phyloP scores from a whole-genome alignment of 1,140 invertebrate species.

The Schlechtendalia chinensis region DNA sequence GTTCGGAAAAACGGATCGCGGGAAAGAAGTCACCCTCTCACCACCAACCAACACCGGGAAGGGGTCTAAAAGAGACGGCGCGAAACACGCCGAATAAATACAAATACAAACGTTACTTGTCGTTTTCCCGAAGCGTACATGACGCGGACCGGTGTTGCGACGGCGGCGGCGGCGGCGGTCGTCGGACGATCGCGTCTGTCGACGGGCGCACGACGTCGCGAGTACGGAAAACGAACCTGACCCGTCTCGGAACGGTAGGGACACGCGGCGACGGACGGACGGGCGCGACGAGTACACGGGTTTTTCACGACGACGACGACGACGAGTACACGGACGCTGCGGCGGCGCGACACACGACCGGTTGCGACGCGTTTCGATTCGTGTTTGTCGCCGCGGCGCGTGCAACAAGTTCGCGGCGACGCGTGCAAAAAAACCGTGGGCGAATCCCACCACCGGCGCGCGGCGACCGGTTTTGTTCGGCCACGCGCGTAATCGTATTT shows the following conservation, averaged over 20 bases:
- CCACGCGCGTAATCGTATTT: too few species aligned
- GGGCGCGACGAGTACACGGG: background rate
- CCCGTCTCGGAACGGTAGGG: too few species aligned
- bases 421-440: slow-evolving; percentile 22
- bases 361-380: slow-evolving; percentile 20
- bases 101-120: slow-evolving; percentile 28
- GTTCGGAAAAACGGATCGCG: background rate
- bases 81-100: too few species aligned
- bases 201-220: background rate
- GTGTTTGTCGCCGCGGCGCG: background rate
- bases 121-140: background rate
- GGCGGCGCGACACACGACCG: background rate
- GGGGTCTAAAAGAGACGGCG: too few species aligned
- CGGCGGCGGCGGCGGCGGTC: background rate
- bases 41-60: background rate
- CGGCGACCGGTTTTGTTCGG: background rate
- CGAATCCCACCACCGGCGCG: slow-evolving; percentile 12
- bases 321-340: background rate
- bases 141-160: background rate
- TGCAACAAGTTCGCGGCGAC: slow-evolving; percentile 16
- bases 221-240: background rate
- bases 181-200: background rate
- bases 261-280: background rate
- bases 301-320: too few species aligned
- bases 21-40: background rate